Conservation (phyloP, 64 coral and sea anemone genomes). For the Porites australiensis region DNA sequence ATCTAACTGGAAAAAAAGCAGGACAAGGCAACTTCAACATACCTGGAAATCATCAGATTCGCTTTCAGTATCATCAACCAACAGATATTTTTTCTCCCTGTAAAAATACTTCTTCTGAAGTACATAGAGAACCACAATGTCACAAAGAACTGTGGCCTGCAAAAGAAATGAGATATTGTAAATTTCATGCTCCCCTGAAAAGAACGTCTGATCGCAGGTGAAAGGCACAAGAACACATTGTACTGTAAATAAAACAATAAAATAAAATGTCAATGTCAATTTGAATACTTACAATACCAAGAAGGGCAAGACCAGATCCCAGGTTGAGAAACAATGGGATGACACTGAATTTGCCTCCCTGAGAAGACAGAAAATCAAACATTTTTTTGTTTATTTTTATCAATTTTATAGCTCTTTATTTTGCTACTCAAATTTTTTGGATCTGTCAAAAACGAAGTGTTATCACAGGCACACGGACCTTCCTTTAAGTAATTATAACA, state of each 20-base stretch:
- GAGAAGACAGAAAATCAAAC: neutral
- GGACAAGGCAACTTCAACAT: neutral
- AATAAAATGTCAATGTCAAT: neutral
- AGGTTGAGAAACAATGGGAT: conserved; percentile 88
- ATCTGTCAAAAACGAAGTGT: too few relatives aligned
- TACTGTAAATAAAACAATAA: neutral
- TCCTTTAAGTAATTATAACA: too few relatives aligned
- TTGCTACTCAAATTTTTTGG: too few relatives aligned
- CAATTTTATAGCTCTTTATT: too few relatives aligned
- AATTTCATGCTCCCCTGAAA: too few relatives aligned
- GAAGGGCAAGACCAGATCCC: conserved; percentile 89
- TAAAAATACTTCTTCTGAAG: conserved; percentile 82
- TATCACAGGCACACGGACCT: too few relatives aligned
- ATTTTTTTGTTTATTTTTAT: too few relatives aligned
- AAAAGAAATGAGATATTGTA: neutral
- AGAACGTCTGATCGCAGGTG: too few relatives aligned
- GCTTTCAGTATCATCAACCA: conserved; percentile 68
- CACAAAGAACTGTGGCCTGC: conserved; percentile 88
- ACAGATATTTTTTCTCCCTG: conserved; percentile 84
- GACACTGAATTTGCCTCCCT: conserved; percentile 91
- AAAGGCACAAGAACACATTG: neutral
- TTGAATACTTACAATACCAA: conserved; percentile 81
- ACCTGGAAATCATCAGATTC: neutral
- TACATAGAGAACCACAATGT: conserved; percentile 81
- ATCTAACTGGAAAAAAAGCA: too few relatives aligned